These are phyloP conservation scores for Junco hyemalis DNA, from an alignment of 2,113 vertebrate species.

Conservation along the genomic window DNA sequence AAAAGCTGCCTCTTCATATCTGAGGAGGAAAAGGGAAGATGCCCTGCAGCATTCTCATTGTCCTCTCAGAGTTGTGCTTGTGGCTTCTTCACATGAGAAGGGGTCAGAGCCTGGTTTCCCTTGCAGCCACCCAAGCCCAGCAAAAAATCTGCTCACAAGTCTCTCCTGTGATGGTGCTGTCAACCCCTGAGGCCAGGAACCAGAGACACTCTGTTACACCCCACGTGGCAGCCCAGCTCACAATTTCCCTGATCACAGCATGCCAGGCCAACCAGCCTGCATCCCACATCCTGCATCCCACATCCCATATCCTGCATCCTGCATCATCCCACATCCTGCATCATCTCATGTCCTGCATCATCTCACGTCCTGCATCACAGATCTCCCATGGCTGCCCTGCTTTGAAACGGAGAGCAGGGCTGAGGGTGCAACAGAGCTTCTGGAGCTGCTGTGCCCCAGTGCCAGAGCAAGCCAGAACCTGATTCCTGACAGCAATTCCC, in stretches of 20 bases:
- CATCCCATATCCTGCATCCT: neutral
- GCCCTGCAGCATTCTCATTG: neutral
- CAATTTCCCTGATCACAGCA: fast-evolving
- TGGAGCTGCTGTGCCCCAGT: neutral
- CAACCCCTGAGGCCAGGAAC: fast-evolving
- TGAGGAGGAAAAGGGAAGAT: neutral
- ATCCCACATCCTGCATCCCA: neutral
- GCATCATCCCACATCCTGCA: neutral
- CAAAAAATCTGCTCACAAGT: neutral
- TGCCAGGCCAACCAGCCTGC: neutral
- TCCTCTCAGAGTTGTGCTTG: neutral
- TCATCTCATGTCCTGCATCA: neutral
- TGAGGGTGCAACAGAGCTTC: neutral
- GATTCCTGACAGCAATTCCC: fast-evolving
- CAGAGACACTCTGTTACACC: too few species aligned
- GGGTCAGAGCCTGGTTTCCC: neutral
- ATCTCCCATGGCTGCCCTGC: neutral
- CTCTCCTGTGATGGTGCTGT: neutral
- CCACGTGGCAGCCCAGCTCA: neutral
- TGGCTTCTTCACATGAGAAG: neutral
- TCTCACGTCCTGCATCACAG: neutral
- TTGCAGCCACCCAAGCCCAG: neutral
- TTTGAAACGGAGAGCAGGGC: neutral
- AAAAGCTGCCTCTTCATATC: neutral
- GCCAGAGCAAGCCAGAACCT: fast-evolving